These are phyloP conservation scores for Anthophora plumipes DNA, from an alignment of 2,888 invertebrate species.

Conservation along the genomic window DNA sequence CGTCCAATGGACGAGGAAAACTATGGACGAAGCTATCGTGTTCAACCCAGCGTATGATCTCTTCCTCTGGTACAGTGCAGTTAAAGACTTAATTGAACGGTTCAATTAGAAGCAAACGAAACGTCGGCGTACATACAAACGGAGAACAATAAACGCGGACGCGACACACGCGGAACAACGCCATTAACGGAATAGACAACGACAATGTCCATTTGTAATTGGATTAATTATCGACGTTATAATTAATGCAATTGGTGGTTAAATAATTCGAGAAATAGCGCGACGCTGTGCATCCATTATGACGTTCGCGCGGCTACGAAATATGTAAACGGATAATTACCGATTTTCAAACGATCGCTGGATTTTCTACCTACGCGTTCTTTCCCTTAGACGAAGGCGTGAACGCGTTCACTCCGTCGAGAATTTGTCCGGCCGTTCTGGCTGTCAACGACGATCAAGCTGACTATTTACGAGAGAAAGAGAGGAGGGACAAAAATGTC, in stretches of 20 bases:
- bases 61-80: background rate
- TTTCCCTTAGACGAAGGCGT: slow-evolving; percentile 1
- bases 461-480: slow-evolving; percentile 26
- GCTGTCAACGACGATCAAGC: slow-evolving; percentile 38
- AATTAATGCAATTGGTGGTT: slow-evolving; percentile 51
- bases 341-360: slow-evolving; percentile 20
- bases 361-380: background rate
- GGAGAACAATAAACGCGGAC: background rate
- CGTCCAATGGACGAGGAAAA: slow-evolving; percentile 24
- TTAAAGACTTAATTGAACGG: too few relatives aligned
- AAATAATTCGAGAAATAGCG: slow-evolving; percentile 45
- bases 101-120: background rate
- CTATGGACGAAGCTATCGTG: too few relatives aligned
- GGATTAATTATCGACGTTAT: slow-evolving; percentile 48
- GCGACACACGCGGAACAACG: slow-evolving; percentile 11
- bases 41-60: too few relatives aligned
- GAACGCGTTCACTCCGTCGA: background rate
- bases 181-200: slow-evolving; percentile 34
- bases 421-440: slow-evolving; percentile 35
- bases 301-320: slow-evolving; percentile 20
- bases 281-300: background rate
- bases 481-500: slow-evolving; percentile 12
- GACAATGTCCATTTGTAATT: slow-evolving; percentile 42
- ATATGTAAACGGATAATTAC: slow-evolving; percentile 47
- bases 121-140: background rate